Evolutionary conservation across 2,888 invertebrate species (phyloP).

Genomic region (Heliconius aoede): DNA sequence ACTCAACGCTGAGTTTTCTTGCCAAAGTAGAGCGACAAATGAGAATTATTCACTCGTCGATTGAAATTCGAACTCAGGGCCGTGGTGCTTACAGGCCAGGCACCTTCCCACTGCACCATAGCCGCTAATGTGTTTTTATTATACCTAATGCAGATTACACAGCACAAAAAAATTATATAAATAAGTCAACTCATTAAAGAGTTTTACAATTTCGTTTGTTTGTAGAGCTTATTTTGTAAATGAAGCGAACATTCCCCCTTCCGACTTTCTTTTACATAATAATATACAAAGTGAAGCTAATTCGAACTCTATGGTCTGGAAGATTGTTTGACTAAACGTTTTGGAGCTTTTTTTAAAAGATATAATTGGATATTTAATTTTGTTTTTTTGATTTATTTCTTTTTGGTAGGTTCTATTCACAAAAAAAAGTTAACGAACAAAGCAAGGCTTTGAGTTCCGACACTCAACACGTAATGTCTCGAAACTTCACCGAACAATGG

Average conservation of each 20-base stretch:
- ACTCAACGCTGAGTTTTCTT: neutral
- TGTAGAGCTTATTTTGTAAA: slow-evolving; percentile 37
- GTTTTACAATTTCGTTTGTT: slow-evolving; percentile 33
- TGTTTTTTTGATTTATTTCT: neutral
- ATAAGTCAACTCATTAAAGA: slow-evolving; percentile 30
- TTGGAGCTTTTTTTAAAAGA: neutral
- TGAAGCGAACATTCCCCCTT: slow-evolving; percentile 47
- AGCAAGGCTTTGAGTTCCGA: no score
- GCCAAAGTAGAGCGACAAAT: no score
- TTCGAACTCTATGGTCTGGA: slow-evolving; percentile 60
- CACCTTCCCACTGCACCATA: neutral
- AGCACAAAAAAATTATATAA: slow-evolving; percentile 3
- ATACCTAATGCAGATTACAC: neutral
- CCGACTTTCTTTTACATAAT: slow-evolving; percentile 62
- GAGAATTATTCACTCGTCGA: no score
- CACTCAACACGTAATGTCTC: no score
- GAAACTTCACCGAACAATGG: no score
- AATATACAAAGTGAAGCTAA: slow-evolving; percentile 61
- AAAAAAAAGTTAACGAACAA: no score
- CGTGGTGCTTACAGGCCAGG: neutral
- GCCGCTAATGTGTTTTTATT: neutral
- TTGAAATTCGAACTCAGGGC: neutral
- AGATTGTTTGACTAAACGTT: slow-evolving; percentile 64
- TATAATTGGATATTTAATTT: neutral
- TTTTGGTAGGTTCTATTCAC: neutral